Percentiles rank a stretch among this genome's conserved stretches.
Evolutionary conservation across 1,140 invertebrate genomes (phyloP).

Genomic region (Micrasema longulum): DNA sequence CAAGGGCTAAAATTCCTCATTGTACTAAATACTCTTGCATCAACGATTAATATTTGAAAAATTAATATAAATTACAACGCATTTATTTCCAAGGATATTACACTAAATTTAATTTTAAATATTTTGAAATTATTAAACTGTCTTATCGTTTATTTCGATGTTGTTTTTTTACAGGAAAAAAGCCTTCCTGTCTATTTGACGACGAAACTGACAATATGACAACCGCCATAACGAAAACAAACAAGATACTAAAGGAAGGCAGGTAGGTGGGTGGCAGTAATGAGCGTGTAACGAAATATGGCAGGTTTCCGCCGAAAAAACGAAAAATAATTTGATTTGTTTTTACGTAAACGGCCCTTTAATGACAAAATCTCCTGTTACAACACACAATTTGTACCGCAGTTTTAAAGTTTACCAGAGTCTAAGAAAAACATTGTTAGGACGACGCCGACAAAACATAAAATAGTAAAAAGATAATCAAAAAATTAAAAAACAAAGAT

Average conservation of each 20-base stretch:
- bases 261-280: slow-evolving; percentile 18
- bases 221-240: slow-evolving; percentile 1
- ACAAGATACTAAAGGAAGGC: background rate
- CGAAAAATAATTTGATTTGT: slow-evolving; percentile 21
- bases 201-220: background rate
- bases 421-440: no score
- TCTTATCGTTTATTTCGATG: background rate
- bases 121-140: no score
- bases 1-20: no score
- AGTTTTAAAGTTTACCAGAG: no score
- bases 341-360: slow-evolving; percentile 2
- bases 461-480: no score
- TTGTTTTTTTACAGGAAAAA: background rate
- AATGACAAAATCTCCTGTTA: background rate
- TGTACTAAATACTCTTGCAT: no score
- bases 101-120: no score
- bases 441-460: no score
- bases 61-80: no score
- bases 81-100: no score
- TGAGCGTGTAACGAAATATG: slow-evolving; percentile 22
- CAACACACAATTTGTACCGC: slow-evolving; percentile 5
- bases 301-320: background rate
- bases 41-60: no score
- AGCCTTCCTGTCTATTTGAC: background rate
- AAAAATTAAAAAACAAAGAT: no score